These are phyloP conservation scores for Microcebus murinus DNA, from an alignment of 2,113 vertebrate genomes.

Conservation along the genomic window DNA sequence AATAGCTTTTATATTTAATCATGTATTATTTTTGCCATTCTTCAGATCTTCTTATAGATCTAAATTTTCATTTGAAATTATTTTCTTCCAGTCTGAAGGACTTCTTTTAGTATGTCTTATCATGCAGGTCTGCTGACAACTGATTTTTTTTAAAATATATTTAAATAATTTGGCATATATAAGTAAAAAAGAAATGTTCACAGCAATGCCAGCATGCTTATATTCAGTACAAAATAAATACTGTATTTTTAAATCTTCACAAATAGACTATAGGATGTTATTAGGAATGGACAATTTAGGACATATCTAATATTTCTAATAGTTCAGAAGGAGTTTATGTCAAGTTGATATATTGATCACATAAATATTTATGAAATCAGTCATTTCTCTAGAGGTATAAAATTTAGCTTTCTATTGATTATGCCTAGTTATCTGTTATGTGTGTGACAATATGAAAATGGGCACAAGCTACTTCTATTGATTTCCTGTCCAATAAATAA, in stretches of 20 bases:
- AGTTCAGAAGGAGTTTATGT: conserved; percentile 58
- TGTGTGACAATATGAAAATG: conserved; percentile 83
- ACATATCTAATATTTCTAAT: conserved; percentile 29
- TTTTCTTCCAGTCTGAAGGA: not conserved
- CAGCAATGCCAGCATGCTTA: not conserved
- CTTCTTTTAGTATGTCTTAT: not conserved
- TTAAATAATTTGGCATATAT: not conserved
- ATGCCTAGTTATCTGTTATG: conserved; percentile 81
- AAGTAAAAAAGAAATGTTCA: not conserved
- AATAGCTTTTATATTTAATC: not conserved
- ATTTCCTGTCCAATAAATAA: conserved; percentile 85
- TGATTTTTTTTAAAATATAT: not conserved
- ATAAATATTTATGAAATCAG: conserved; percentile 84
- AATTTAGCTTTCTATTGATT: conserved; percentile 83
- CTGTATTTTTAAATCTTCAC: not conserved
- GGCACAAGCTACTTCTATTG: conserved; percentile 77
- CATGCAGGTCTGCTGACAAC: not conserved
- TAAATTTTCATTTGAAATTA: not conserved
- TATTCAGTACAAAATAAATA: not conserved
- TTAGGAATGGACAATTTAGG: not conserved
- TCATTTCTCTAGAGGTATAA: conserved; percentile 56
- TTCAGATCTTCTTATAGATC: not conserved
- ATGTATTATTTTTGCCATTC: not conserved
- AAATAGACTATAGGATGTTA: not conserved
- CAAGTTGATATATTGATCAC: conserved; percentile 60